phyloP scores from a whole-genome alignment of 2,888 invertebrate genomes.

The Leptinotarsa tumamoca region DNA sequence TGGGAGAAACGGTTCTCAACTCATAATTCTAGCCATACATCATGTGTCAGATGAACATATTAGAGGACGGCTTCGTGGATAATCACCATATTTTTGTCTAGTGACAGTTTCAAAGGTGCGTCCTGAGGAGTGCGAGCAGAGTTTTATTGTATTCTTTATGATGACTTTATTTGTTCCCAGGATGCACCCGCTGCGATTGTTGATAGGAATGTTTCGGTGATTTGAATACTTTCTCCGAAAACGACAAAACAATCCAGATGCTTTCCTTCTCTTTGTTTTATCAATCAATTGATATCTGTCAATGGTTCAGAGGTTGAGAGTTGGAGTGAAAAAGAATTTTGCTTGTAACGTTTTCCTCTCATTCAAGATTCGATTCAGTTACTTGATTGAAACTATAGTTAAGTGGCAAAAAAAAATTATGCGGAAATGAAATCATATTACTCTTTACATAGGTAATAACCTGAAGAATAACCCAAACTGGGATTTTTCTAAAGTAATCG shows the following conservation, averaged over 20 bases:
- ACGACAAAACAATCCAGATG: neutral
- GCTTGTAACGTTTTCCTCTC: no score
- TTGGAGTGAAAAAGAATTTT: no score
- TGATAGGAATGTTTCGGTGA: slow-evolving; percentile 24
- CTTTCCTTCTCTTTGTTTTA: no score
- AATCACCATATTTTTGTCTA: slow-evolving; percentile 45
- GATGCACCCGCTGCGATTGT: slow-evolving; percentile 35
- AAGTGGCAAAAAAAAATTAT: no score
- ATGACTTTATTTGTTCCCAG: slow-evolving; percentile 36
- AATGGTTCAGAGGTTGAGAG: no score
- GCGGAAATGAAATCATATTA: no score
- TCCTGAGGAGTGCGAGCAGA: slow-evolving; percentile 28
- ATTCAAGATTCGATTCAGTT: no score
- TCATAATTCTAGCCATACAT: slow-evolving; percentile 51
- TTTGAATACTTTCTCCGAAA: slow-evolving; percentile 26
- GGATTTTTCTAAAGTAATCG: no score
- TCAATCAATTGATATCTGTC: no score
- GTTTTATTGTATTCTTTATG: slow-evolving; percentile 34
- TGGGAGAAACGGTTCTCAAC: slow-evolving; percentile 50
- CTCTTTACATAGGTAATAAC: no score
- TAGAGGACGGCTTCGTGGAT: slow-evolving; percentile 45
- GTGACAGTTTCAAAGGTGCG: slow-evolving; percentile 43
- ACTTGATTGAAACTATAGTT: no score
- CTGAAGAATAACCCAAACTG: no score
- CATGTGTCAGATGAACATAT: slow-evolving; percentile 49